A percentile compares a stretch with the other conserved stretches of the same genome.
Evolutionary conservation across 2,113 vertebrate genomes (phyloP).

Genomic region (Isichthys henryi): DNA sequence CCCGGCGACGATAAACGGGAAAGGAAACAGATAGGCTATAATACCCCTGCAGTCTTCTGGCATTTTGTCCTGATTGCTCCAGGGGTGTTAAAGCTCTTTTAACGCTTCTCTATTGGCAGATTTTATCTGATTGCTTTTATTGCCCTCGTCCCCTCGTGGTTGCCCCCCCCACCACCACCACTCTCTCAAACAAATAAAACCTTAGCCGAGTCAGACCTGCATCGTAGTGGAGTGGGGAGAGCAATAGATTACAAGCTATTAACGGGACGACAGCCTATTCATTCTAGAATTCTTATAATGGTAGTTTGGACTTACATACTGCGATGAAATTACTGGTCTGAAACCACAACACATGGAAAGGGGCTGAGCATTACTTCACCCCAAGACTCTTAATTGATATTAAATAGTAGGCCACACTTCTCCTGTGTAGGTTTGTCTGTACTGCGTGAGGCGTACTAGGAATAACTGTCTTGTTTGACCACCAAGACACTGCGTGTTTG

Average conservation of each 20-base stretch:
- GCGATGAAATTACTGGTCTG: not conserved
- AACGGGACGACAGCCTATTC: slow-evolving; percentile 23
- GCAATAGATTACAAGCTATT: slow-evolving; percentile 55
- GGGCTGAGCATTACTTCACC: not conserved
- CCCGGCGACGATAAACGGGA: slow-evolving; percentile 38
- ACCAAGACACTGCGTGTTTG: not conserved
- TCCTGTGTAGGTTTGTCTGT: not conserved
- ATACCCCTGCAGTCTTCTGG: slow-evolving; percentile 5
- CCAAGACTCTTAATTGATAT: not conserved
- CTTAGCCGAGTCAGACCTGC: slow-evolving; percentile 25
- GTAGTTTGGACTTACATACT: not conserved
- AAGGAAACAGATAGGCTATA: slow-evolving; percentile 24
- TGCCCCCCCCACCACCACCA: not conserved
- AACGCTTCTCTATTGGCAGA: slow-evolving; percentile 13
- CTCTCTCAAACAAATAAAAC: slow-evolving; percentile 38
- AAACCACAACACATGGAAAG: not conserved
- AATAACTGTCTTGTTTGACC: not conserved
- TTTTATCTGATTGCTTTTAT: slow-evolving; percentile 41
- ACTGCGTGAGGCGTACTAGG: too few species aligned
- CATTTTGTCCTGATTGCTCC: slow-evolving; percentile 26
- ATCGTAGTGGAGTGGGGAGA: slow-evolving; percentile 27
- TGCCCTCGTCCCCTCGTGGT: not conserved
- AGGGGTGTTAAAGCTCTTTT: slow-evolving; percentile 29
- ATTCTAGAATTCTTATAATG: not conserved
- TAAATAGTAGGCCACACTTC: not conserved